These are phyloP conservation scores for Balaenoptera acutorostrata DNA, from an alignment of 2,113 vertebrate species.

Conservation along the genomic window DNA sequence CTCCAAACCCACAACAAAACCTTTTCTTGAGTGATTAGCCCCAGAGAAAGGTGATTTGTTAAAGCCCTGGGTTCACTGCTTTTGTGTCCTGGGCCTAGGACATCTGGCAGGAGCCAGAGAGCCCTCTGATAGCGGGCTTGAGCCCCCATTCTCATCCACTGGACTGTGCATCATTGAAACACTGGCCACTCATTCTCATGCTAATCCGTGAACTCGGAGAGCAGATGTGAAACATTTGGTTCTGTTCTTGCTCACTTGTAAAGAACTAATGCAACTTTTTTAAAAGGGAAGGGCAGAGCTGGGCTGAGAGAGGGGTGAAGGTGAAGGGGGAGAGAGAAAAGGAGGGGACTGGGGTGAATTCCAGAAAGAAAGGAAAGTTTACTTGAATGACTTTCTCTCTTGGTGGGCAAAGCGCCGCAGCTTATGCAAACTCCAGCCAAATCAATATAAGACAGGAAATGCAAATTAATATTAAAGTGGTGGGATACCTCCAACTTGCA, in stretches of 20 bases:
- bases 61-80: constrained; percentile 55
- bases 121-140: constrained; percentile 73
- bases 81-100: constrained; percentile 83
- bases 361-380: constrained; percentile 71
- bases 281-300: constrained; percentile 61
- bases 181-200: constrained; percentile 90
- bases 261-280: constrained; percentile 89
- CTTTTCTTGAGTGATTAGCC: constrained; percentile 53
- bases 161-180: constrained; percentile 84
- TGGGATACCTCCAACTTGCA: constrained; percentile 40
- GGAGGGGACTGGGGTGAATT: constrained; percentile 33
- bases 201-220: constrained; percentile 86
- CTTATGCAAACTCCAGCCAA: constrained; percentile 71
- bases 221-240: constrained; percentile 98
- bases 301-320: constrained; percentile 71
- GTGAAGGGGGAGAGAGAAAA: constrained; percentile 45
- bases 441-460: constrained; percentile 60
- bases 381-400: constrained; percentile 81
- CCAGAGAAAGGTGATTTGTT: constrained; percentile 82
- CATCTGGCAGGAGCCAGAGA: constrained; percentile 87
- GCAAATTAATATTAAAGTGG: neutral
- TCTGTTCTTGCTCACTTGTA: constrained; percentile 93
- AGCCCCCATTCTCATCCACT: constrained; percentile 80
- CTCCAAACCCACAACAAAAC: constrained; percentile 28
- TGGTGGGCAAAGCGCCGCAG: constrained; percentile 81